Percentiles rank a stretch among this genome's conserved stretches.
phyloP scores from a whole-genome alignment of 2,797 vertebrate species.

The Leptodactylus fallax region DNA sequence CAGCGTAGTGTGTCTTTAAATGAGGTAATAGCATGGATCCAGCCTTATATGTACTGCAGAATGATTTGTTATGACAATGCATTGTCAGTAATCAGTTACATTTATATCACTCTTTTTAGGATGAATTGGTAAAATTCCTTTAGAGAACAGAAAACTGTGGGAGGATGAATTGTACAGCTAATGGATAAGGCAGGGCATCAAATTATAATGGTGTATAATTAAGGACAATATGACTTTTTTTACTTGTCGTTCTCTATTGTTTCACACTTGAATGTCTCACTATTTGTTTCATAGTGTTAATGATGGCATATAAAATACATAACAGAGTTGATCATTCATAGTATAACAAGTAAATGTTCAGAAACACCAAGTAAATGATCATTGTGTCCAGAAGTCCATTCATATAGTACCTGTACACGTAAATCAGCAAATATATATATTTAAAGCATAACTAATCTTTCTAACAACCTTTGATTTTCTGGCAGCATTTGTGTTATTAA shows the following conservation, averaged over 20 bases:
- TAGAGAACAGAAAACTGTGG: constrained; percentile 8
- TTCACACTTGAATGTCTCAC: background rate
- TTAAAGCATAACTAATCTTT: too few relatives aligned
- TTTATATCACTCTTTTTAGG: background rate
- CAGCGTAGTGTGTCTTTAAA: background rate
- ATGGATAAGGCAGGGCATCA: background rate
- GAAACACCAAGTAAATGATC: background rate
- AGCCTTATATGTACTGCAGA: background rate
- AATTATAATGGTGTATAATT: background rate
- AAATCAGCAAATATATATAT: too few relatives aligned
- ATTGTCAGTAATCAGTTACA: background rate
- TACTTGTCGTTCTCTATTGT: background rate
- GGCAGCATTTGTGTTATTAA: too few relatives aligned
- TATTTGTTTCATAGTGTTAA: background rate
- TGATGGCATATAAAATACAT: background rate
- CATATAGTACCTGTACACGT: too few relatives aligned
- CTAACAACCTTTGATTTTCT: too few relatives aligned
- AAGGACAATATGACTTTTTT: background rate
- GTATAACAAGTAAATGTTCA: background rate
- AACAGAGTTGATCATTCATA: background rate
- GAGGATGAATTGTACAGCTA: background rate
- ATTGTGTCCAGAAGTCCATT: too few relatives aligned
- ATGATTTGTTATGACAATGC: background rate
- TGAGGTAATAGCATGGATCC: background rate
- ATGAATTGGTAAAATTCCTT: background rate